phyloP scores from a whole-genome alignment of 2,113 vertebrate species.

The Cololabis saira region DNA sequence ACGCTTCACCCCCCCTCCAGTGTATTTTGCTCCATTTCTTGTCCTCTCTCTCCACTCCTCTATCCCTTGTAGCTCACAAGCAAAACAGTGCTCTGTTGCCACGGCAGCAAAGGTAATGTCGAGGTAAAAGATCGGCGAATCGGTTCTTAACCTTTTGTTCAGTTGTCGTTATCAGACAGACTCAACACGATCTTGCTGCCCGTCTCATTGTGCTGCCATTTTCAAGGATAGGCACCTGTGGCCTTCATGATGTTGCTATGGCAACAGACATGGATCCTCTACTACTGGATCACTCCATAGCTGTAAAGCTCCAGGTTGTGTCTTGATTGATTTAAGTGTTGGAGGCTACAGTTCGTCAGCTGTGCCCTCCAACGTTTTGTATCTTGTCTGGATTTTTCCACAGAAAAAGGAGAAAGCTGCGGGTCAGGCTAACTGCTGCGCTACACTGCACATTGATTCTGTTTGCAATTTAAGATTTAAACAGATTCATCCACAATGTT shows the following conservation, averaged over 20 bases:
- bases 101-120: conserved; percentile 58
- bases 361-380: neutral
- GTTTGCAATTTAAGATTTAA: no score
- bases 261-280: conserved; percentile 27
- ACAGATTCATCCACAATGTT: no score
- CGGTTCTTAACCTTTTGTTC: conserved; percentile 44
- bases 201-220: conserved; percentile 1
- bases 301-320: conserved; percentile 2
- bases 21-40: conserved; percentile 29
- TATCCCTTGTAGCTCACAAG: conserved; percentile 3
- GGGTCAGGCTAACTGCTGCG: neutral
- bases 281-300: conserved; percentile 3
- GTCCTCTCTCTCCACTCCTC: conserved; percentile 2
- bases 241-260: conserved; percentile 45
- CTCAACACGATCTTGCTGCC: conserved; percentile 18
- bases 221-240: conserved; percentile 40
- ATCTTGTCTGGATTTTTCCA: neutral
- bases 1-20: conserved; percentile 27
- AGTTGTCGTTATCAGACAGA: conserved; percentile 15
- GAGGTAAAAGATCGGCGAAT: conserved; percentile 17
- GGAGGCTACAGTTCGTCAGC: conserved; percentile 8
- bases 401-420: neutral
- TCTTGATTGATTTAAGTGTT: conserved; percentile 16
- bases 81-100: conserved; percentile 51
- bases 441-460: neutral